Evolutionary conservation across 1,140 invertebrate species (phyloP).

Genomic region (Alviniconcha marisindica): DNA sequence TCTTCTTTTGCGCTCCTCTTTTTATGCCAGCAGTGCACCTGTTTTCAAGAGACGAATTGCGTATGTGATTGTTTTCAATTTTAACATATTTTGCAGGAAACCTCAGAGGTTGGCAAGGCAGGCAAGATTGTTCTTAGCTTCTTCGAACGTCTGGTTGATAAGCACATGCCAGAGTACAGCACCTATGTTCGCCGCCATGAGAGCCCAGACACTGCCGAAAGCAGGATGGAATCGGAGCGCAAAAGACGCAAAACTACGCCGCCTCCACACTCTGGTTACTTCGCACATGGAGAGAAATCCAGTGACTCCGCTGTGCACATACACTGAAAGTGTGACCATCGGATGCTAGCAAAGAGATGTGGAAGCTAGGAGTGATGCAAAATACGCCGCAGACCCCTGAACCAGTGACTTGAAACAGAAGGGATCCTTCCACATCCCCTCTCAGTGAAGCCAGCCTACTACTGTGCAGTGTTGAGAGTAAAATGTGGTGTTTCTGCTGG

Average conservation of each 20-base stretch:
- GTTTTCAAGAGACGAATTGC: no score
- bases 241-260: constrained; percentile 32
- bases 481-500: no score
- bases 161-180: constrained; percentile 86
- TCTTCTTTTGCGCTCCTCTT: background rate
- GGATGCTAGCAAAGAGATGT: no score
- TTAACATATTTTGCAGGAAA: constrained; percentile 79
- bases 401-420: no score
- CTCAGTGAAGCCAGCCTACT: no score
- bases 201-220: background rate
- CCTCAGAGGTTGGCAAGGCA: constrained; percentile 88
- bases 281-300: background rate
- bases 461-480: no score
- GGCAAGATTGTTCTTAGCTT: constrained; percentile 90
- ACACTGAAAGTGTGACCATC: background rate
- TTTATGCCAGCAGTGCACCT: no score
- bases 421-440: no score
- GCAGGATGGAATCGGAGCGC: background rate
- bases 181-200: constrained; percentile 30
- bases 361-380: no score
- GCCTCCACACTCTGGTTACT: constrained; percentile 6
- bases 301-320: background rate
- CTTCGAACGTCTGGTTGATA: constrained; percentile 88
- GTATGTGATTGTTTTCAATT: no score
- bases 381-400: no score